A percentile compares a stretch with the other conserved stretches of the same genome.
phyloP scores from a whole-genome alignment of 2,797 vertebrate species.

The Neomorphus geoffroyi region DNA sequence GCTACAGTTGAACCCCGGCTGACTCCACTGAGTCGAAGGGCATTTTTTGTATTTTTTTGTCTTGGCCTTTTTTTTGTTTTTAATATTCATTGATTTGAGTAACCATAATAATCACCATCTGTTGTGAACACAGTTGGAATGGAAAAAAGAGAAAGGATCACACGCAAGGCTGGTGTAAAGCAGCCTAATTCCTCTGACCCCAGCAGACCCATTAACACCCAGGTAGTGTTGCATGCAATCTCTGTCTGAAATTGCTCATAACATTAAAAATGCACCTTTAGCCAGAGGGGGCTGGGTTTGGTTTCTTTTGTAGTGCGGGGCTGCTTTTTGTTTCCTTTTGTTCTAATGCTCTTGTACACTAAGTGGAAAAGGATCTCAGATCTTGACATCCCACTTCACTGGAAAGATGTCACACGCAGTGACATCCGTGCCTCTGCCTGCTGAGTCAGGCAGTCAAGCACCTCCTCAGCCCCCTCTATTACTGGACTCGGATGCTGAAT shows the following conservation, averaged over 20 bases:
- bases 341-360: slow-evolving; percentile 44
- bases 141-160: neutral
- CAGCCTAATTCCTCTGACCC: neutral
- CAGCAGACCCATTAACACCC: slow-evolving; percentile 5
- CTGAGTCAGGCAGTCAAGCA: slow-evolving; percentile 25
- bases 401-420: slow-evolving; percentile 36
- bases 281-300: neutral
- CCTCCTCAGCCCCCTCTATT: slow-evolving; percentile 33
- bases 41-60: neutral
- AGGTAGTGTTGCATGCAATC: neutral
- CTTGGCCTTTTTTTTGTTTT: neutral
- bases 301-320: neutral
- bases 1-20: slow-evolving; percentile 34
- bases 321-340: slow-evolving; percentile 51
- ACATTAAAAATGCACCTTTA: slow-evolving; percentile 40
- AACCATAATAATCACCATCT: slow-evolving; percentile 65
- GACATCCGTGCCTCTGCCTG: neutral
- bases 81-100: slow-evolving; percentile 50
- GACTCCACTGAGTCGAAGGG: slow-evolving; percentile 34
- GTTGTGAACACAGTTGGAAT: slow-evolving; percentile 29
- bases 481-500: neutral
- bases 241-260: slow-evolving; percentile 19
- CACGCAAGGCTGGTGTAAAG: neutral
- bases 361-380: slow-evolving; percentile 55
- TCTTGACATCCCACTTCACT: slow-evolving; percentile 54